Conservation (phyloP, 2,113 vertebrate genomes). For the Dryoscopus gambensis region DNA sequence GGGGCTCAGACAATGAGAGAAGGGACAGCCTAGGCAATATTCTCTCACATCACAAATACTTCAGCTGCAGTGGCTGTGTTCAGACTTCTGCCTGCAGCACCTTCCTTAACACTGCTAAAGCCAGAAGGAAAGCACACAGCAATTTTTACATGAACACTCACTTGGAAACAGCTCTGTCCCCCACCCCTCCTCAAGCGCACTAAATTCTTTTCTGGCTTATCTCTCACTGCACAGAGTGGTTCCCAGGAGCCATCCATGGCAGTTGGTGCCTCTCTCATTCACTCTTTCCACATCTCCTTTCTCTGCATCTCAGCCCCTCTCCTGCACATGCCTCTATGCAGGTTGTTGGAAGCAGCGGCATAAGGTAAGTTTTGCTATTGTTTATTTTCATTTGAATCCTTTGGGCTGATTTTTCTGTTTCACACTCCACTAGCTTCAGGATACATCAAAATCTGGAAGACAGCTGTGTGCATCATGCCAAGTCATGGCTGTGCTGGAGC, state of each 20-base stretch:
- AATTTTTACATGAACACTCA: not conserved
- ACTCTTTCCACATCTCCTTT: not conserved
- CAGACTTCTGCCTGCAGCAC: not conserved
- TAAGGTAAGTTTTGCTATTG: not conserved
- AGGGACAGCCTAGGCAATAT: not conserved
- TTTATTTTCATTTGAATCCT: not conserved
- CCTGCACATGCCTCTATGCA: not conserved
- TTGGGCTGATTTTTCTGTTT: not conserved
- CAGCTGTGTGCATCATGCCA: not conserved
- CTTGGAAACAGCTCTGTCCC: not conserved
- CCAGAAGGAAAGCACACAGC: not conserved
- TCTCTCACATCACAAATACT: not conserved
- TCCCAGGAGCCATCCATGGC: not conserved
- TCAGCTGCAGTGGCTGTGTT: not conserved
- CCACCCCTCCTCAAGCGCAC: not conserved
- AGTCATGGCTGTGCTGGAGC: not conserved
- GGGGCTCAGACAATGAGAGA: not conserved
- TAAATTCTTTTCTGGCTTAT: conserved; percentile 13
- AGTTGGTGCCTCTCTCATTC: not conserved
- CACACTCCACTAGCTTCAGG: not conserved
- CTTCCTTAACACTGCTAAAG: not conserved
- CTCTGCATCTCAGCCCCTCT: not conserved
- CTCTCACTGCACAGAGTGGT: not conserved
- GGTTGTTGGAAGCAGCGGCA: not conserved
- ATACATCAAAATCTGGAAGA: not conserved